Evolutionary conservation across 2,888 invertebrate species (phyloP), one percentile per base, ranked within the genome.

Genomic region (Pollenia angustigena): DNA sequence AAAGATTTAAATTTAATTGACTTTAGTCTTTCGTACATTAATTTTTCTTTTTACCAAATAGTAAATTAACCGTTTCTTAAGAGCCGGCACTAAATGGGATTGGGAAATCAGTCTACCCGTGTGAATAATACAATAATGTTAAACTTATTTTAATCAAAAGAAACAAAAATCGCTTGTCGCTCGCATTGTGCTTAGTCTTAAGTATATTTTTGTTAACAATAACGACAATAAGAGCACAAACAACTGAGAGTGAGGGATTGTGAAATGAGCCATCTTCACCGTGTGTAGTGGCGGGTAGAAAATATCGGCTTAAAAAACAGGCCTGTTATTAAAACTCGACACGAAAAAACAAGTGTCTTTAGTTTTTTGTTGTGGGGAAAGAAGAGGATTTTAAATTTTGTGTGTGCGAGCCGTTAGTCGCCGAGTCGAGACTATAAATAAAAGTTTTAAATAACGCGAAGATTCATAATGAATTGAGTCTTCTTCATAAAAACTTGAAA

Each of bases 401-500:
- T 75, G 60, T 56, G 50, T 58, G 46, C 4, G 56, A n/a, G 60
- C 16, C 16, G 14, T 11, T 44, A 46, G 50, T 72, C 66, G 56
- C 50, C 11, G 69, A 68, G 56, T 58, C 11, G 74, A 81, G 87
- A 87, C 84, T 87, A 87, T 87, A 87, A 81, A 87, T 87, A 84
- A 84, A 84, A 78, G 78, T 81, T 84, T 84, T 32, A 60, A 62
- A 78, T 44, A 74, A 81, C 40, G 52, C 74, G 64, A 87, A 84
- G 81, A 87, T 84, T 87, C 87, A 87, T 81, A 84, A 81, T 78
- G 76, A 81, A 78, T 68, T 60, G 74, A 84, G 84, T 84, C 84
- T 74, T 87, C 87, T 87, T 87, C 84, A 87, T 14, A 58, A n/a
- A 82, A 79, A 62, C 48, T 74, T 69, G 62, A 42, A 6, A 44